Percentiles rank a stretch among this genome's conserved stretches.
phyloP scores from a whole-genome alignment of 2,113 vertebrate species.

The Phycodurus eques region DNA sequence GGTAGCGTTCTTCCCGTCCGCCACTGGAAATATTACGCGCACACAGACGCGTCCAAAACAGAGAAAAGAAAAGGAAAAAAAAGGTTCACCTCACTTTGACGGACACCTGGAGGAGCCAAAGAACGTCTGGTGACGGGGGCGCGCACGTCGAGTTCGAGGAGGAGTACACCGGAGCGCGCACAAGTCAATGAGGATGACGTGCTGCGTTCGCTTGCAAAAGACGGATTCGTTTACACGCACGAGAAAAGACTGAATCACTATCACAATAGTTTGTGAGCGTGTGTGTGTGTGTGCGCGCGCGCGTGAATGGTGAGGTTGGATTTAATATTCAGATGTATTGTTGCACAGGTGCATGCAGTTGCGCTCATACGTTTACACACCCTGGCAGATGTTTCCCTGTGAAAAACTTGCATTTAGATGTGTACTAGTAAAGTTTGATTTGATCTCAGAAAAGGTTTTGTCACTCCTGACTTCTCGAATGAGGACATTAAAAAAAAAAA shows the following conservation, averaged over 20 bases:
- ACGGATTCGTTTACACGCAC: neutral
- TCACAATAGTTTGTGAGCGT: neutral
- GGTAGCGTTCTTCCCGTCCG: constrained; percentile 85
- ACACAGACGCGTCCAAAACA: constrained; percentile 68
- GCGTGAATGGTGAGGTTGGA: too few species aligned
- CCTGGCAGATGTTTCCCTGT: too few species aligned
- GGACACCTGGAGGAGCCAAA: constrained; percentile 81
- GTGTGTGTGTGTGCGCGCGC: too few species aligned
- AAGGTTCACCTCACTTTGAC: constrained; percentile 70
- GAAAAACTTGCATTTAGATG: too few species aligned
- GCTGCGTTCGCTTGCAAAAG: neutral
- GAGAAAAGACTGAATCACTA: neutral
- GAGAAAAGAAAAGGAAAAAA: neutral
- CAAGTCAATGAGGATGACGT: constrained; percentile 30
- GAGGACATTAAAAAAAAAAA: too few species aligned
- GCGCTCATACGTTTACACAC: too few species aligned
- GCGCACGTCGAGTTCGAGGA: neutral
- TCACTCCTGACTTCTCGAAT: too few species aligned
- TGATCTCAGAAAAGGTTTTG: too few species aligned
- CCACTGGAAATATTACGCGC: constrained; percentile 79
- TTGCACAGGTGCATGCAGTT: too few species aligned
- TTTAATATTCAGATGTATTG: too few species aligned
- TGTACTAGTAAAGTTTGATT: too few species aligned
- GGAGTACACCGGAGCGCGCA: constrained; percentile 10
- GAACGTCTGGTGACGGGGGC: constrained; percentile 43